Percentiles rank a stretch among this genome's conserved stretches.
These are phyloP conservation scores for Flexamia atlantica DNA, from an alignment of 2,888 invertebrate species.

Conservation along the genomic window DNA sequence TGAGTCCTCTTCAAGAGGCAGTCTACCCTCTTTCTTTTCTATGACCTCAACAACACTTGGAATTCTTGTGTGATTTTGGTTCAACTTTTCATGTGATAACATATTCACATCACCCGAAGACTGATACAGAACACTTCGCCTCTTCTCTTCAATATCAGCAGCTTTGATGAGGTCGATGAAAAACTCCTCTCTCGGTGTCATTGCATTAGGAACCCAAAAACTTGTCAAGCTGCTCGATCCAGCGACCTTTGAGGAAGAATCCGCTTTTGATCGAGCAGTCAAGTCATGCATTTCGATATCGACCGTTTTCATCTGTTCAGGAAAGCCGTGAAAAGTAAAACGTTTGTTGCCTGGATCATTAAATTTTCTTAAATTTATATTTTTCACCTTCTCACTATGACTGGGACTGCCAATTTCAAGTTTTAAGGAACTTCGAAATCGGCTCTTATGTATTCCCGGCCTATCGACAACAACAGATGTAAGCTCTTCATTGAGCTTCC, in stretches of 20 bases:
- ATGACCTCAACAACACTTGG: constrained; percentile 26
- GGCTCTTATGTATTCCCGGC: background rate
- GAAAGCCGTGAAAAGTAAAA: background rate
- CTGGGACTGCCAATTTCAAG: background rate
- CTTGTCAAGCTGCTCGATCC: background rate
- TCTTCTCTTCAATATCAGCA: constrained; percentile 61
- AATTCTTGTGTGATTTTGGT: background rate
- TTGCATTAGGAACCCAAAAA: background rate
- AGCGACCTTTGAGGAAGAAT: constrained; percentile 7
- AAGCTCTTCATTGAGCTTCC: background rate
- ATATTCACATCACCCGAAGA: constrained; percentile 12
- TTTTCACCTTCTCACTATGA: background rate
- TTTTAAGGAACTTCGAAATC: constrained; percentile 9
- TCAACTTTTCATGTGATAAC: background rate
- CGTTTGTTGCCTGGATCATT: background rate
- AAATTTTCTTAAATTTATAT: background rate
- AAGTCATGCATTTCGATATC: constrained; percentile 17
- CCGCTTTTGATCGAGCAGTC: background rate
- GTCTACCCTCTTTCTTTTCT: background rate
- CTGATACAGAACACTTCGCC: constrained; percentile 13
- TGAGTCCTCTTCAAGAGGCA: background rate
- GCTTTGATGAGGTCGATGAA: constrained; percentile 58
- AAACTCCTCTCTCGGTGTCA: constrained; percentile 61
- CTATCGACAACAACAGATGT: background rate
- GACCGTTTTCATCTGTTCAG: background rate